Evolutionary conservation across 1,140 invertebrate species (phyloP).

Genomic region (Chelonus insularis): DNA sequence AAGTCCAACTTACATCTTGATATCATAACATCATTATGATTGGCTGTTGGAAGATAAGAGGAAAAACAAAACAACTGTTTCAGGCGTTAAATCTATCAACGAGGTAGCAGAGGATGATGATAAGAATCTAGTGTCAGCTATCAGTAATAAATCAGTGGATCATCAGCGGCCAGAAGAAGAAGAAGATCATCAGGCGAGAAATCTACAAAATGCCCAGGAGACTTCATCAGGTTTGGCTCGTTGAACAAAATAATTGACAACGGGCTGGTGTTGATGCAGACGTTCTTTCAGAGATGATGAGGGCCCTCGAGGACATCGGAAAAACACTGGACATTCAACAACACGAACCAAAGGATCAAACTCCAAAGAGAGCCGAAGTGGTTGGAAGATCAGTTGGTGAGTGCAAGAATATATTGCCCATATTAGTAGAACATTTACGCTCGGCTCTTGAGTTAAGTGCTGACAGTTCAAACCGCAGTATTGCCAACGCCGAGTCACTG

Average conservation of each 20-base stretch:
- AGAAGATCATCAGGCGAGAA: too few relatives aligned
- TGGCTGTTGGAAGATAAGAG: neutral
- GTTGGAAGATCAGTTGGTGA: conserved; percentile 42
- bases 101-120: neutral
- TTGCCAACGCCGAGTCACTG: conserved; percentile 39
- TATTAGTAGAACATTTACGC: conserved; percentile 56
- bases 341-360: neutral
- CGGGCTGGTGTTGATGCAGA: neutral
- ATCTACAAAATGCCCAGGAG: neutral
- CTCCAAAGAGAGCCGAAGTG: conserved; percentile 27
- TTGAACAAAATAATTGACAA: neutral
- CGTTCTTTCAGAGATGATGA: conserved; percentile 32
- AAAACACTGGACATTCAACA: neutral
- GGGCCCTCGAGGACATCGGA: conserved; percentile 27
- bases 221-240: conserved; percentile 6
- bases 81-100: neutral
- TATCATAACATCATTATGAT: too few relatives aligned
- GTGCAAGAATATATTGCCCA: conserved; percentile 57
- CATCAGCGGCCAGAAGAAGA: neutral
- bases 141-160: neutral
- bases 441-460: conserved; percentile 51
- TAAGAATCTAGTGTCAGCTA: neutral
- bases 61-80: conserved; percentile 5
- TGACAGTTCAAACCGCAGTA: conserved; percentile 36
- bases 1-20: too few relatives aligned